Conservation (phyloP, 2,888 invertebrate species). For the Lasioglossum marginatum region DNA sequence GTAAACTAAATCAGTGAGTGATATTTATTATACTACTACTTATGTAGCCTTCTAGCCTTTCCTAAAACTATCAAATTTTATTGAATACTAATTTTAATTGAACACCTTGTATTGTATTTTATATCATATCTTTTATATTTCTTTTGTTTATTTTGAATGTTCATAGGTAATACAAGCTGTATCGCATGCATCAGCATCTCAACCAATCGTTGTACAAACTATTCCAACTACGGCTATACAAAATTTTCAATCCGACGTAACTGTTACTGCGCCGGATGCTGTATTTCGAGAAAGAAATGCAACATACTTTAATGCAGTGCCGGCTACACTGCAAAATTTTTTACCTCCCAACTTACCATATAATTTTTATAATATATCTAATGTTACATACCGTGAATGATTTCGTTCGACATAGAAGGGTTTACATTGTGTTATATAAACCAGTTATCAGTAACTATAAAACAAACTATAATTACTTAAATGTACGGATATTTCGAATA, state of each 20-base stretch:
- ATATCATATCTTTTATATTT: background rate
- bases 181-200: constrained; percentile 75
- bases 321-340: constrained; percentile 78
- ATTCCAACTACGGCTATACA: constrained; percentile 77
- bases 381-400: constrained; percentile 77
- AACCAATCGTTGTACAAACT: constrained; percentile 81
- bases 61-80: background rate
- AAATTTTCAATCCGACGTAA: constrained; percentile 76
- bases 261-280: constrained; percentile 69
- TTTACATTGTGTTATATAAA: constrained; percentile 33
- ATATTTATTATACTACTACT: too few species aligned
- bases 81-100: background rate
- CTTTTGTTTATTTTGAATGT: background rate
- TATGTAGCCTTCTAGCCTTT: background rate
- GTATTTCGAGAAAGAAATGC: constrained; percentile 78
- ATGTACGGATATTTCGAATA: constrained; percentile 19
- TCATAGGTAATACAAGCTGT: constrained; percentile 79
- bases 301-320: constrained; percentile 79
- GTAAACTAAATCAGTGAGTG: background rate
- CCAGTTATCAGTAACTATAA: constrained; percentile 20
- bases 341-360: constrained; percentile 81
- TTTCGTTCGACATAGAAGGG: constrained; percentile 79
- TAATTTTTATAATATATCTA: constrained; percentile 82
- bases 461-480: constrained; percentile 29
- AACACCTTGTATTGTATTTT: constrained; percentile 6